These are phyloP conservation scores for Danio tinwini DNA, from an alignment of 2,797 vertebrate species.

Conservation along the genomic window DNA sequence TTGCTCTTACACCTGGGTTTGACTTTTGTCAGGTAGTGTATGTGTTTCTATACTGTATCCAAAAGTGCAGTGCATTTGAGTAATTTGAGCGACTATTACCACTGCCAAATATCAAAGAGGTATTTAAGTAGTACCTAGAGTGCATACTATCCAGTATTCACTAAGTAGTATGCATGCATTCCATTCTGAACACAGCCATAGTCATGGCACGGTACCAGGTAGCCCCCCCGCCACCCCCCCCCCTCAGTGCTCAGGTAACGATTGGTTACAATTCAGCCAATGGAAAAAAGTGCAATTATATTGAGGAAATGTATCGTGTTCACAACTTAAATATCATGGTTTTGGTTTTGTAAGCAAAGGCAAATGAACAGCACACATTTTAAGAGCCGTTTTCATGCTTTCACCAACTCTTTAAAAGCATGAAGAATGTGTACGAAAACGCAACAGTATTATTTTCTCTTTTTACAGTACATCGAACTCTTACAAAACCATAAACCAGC, in stretches of 20 bases:
- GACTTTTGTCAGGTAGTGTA: too few species aligned
- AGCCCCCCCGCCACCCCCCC: constrained; percentile 41
- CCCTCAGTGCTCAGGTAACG: constrained; percentile 50
- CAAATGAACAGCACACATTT: constrained; percentile 68
- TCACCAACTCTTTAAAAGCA: constrained; percentile 76
- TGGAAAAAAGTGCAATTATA: constrained; percentile 71
- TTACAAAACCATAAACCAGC: constrained; percentile 72
- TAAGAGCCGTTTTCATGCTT: constrained; percentile 76
- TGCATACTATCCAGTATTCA: background rate
- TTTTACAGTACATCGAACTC: constrained; percentile 71
- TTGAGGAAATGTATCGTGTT: constrained; percentile 65
- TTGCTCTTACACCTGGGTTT: too few species aligned
- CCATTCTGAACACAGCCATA: constrained; percentile 4
- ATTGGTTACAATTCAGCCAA: constrained; percentile 48
- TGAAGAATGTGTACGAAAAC: constrained; percentile 68
- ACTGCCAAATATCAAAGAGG: background rate
- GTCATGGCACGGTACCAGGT: constrained; percentile 46
- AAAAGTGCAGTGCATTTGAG: background rate
- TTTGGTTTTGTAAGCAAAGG: constrained; percentile 68
- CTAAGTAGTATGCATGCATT: background rate
- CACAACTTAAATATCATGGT: constrained; percentile 60
- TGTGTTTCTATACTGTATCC: background rate
- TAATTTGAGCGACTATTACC: background rate
- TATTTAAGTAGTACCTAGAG: background rate
- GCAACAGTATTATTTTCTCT: constrained; percentile 62